phyloP scores from a whole-genome alignment of 2,888 invertebrate genomes.

The Catocala fraxini region DNA sequence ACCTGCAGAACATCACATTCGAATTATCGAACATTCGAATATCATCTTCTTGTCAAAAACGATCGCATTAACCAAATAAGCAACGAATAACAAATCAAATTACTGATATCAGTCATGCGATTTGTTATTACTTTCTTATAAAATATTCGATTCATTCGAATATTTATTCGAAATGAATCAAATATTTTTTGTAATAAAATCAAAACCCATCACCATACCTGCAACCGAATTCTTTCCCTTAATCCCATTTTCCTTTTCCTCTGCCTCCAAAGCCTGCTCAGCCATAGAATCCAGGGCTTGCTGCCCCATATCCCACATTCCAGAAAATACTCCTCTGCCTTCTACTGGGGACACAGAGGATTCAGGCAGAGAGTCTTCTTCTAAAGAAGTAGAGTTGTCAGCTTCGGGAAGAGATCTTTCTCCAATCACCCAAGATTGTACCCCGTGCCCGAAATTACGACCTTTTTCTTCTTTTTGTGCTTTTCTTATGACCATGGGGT shows the following conservation, averaged over 20 bases:
- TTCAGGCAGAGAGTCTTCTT: constrained; percentile 21
- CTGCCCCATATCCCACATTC: constrained; percentile 55
- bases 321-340: constrained; percentile 53
- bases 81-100: too few relatives aligned
- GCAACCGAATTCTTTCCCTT: constrained; percentile 72
- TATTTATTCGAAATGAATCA: too few relatives aligned
- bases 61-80: too few relatives aligned
- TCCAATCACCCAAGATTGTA: constrained; percentile 77
- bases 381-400: constrained; percentile 22
- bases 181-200: neutral
- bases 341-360: constrained; percentile 11
- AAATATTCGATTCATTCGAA: too few relatives aligned
- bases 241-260: constrained; percentile 72
- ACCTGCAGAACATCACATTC: too few relatives aligned
- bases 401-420: constrained; percentile 37
- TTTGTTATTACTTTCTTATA: too few relatives aligned
- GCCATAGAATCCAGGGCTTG: constrained; percentile 73
- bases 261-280: constrained; percentile 73
- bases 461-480: constrained; percentile 73
- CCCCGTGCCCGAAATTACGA: constrained; percentile 65
- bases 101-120: too few relatives aligned
- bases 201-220: constrained; percentile 75
- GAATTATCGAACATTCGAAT: too few relatives aligned
- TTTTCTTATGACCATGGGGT: constrained; percentile 64
- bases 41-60: too few relatives aligned